phyloP scores from a whole-genome alignment of 2,888 invertebrate genomes.

The Phyllotreta cruciferae region DNA sequence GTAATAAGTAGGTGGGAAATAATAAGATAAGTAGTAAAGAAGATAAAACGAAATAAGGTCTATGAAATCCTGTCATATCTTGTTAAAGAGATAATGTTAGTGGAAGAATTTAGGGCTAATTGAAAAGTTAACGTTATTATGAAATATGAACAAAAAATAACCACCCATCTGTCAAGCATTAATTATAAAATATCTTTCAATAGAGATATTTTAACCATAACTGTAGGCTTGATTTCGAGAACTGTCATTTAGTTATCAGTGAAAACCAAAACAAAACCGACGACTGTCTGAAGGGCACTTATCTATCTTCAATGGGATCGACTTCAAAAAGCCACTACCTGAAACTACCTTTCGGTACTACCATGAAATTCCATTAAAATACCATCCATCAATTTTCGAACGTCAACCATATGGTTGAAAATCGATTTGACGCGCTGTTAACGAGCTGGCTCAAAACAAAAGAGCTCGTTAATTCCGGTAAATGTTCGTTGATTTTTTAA shows the following conservation, averaged over 20 bases:
- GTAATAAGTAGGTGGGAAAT: no score
- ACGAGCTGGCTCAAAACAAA: neutral
- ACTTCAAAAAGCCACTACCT: conserved; percentile 17
- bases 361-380: conserved; percentile 24
- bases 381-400: conserved; percentile 18
- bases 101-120: no score
- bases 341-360: conserved; percentile 19
- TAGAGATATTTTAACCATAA: no score
- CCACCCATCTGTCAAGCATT: no score
- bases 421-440: conserved; percentile 17
- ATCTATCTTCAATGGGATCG: conserved; percentile 12
- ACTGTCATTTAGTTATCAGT: neutral
- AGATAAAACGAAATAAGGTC: no score
- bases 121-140: no score
- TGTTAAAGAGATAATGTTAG: no score
- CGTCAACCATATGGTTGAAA: conserved; percentile 21
- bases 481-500: neutral
- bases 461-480: neutral
- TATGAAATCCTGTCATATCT: no score
- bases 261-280: conserved; percentile 6
- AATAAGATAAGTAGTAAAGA: no score
- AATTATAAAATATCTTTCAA: no score
- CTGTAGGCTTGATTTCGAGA: no score
- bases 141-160: no score
- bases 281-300: conserved; percentile 1